phyloP scores from a whole-genome alignment of 2,113 vertebrate genomes.

The Myanophis thanlyinensis region DNA sequence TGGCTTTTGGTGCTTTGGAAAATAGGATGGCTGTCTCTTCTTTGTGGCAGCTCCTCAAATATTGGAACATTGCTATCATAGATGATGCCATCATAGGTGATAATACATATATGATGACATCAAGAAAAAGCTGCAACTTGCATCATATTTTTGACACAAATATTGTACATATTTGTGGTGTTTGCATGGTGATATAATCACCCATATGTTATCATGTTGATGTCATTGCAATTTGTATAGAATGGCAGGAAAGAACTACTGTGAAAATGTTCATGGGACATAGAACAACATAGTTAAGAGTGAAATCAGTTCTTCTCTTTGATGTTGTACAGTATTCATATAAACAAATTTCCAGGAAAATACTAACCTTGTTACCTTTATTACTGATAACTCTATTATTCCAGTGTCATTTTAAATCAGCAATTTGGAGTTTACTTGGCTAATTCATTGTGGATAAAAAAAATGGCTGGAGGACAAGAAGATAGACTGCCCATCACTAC shows the following conservation, averaged over 20 bases:
- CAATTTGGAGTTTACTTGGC: not conserved
- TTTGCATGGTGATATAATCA: not conserved
- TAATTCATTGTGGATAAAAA: not conserved
- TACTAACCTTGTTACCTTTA: not conserved
- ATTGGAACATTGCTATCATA: too few relatives aligned
- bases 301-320: not conserved
- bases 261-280: not conserved
- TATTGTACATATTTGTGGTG: not conserved
- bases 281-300: not conserved
- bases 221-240: not conserved
- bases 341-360: not conserved
- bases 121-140: not conserved
- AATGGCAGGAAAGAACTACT: not conserved
- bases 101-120: not conserved
- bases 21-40: too few relatives aligned
- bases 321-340: not conserved
- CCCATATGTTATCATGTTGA: not conserved
- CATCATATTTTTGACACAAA: not conserved
- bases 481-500: not conserved
- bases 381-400: not conserved
- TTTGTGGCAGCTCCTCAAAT: too few relatives aligned
- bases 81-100: not conserved
- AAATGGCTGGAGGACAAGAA: not conserved
- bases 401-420: not conserved
- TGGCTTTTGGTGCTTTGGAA: too few relatives aligned